Base-by-base conservation (phyloP, 64 coral and sea anemone species). In the Pocillopora verrucosa region DNA sequence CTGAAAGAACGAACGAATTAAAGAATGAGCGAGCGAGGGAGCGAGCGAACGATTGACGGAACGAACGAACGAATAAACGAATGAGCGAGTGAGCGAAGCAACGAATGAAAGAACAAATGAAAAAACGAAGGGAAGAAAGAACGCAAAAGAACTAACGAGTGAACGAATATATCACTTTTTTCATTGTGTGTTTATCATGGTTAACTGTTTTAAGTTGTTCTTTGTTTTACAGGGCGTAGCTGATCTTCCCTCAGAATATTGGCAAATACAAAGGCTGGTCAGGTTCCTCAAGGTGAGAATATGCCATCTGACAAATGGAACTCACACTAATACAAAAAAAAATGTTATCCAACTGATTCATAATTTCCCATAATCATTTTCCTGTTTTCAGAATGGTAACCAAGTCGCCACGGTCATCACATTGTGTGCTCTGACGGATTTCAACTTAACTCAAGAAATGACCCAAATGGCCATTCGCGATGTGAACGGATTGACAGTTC, bases 211-310 rank as follows among this genome's bases (percentile, higher is more conserved):
- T 41, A 20, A 1, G 20, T 13, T 16, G 35, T 37, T 75, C 73
- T 79, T 38, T 77, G 37, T 87, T 19, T 59, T 80, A 15, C 67
- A 96, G 91, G 78, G 80, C 25, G 84, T 86, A 0, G 89, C 91
- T 51, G 95, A 98, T 45, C 86, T 98, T 25, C 92, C 95, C 24
- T 94, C 95, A 14, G 95, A 98, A 36, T 98, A 84, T 45, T 98
- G 95, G 95, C 95, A 98, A 91, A 98, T 98, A 73, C 95, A 98
- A 84, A 94, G 88, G 34, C 76, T 98, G 10, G 74, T 98, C 10
- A 98, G 89, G 76, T 98, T 94, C 80, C 13, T 98, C 16, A 94
- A 93, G 95, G 95, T 94, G 84, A 26, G 73, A 86, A 58, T 10
- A 24, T 30, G 20, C 10, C 51, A 79, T 11, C 12, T 89, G 13